Conservation (phyloP, 2,797 vertebrate species). For the Glyptemys insculpta region DNA sequence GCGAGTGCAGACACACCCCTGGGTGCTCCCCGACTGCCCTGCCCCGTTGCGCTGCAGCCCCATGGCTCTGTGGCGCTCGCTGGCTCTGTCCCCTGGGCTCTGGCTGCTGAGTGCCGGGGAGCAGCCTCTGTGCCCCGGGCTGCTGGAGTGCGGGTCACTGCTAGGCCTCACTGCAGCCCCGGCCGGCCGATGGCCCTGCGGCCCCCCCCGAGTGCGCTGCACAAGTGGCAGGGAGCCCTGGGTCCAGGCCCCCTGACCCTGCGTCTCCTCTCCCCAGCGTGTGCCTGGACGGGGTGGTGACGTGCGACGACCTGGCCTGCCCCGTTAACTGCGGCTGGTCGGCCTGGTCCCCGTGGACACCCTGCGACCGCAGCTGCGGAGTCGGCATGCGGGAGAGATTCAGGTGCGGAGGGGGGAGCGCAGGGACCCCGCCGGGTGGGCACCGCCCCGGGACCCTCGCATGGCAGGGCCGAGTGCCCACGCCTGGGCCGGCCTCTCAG, state of each 20-base stretch:
- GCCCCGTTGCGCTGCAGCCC: too few relatives aligned
- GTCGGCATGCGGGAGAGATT: slow-evolving; percentile 87
- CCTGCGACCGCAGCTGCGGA: slow-evolving; percentile 88
- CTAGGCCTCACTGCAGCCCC: too few relatives aligned
- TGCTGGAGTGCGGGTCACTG: too few relatives aligned
- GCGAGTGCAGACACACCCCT: neutral
- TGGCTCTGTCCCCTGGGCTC: too few relatives aligned
- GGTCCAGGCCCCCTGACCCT: neutral
- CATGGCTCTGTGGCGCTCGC: too few relatives aligned
- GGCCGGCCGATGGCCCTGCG: too few relatives aligned
- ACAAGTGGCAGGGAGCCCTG: too few relatives aligned
- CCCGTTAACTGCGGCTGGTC: slow-evolving; percentile 88
- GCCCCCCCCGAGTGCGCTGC: too few relatives aligned
- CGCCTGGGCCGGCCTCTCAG: neutral
- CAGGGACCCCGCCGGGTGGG: neutral
- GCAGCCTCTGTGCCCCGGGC: too few relatives aligned
- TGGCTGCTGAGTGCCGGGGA: too few relatives aligned
- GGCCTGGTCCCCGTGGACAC: slow-evolving; percentile 90
- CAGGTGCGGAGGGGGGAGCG: slow-evolving; percentile 78
- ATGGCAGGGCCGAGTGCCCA: too few relatives aligned
- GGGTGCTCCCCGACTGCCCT: neutral
- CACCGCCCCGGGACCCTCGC: too few relatives aligned
- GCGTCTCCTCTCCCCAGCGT: slow-evolving; percentile 64
- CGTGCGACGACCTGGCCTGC: slow-evolving; percentile 82
- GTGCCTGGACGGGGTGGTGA: slow-evolving; percentile 84